phyloP scores from a whole-genome alignment of 2,888 invertebrate species.

The Pegoplata infirma region DNA sequence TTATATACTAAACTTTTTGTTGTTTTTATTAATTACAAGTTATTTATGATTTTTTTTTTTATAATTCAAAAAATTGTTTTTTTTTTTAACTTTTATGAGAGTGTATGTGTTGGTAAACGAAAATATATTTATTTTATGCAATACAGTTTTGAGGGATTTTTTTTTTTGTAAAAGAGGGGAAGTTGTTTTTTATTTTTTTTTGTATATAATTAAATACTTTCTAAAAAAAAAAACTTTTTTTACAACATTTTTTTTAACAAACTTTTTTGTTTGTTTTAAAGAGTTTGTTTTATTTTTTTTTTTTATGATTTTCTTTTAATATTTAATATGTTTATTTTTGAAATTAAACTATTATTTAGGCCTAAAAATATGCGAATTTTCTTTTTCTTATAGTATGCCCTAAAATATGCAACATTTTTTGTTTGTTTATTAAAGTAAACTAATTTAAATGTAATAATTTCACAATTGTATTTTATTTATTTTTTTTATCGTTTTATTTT shows the following conservation, averaged over 20 bases:
- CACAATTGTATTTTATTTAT: slow-evolving; percentile 47
- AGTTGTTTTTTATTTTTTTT: slow-evolving; percentile 10
- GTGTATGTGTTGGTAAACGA: slow-evolving; percentile 13
- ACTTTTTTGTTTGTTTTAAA: slow-evolving; percentile 21
- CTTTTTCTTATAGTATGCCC: slow-evolving; percentile 37
- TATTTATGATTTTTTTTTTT: slow-evolving; percentile 4
- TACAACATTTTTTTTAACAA: slow-evolving; percentile 26
- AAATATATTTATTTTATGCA: slow-evolving; percentile 28
- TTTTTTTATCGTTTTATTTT: slow-evolving; percentile 34
- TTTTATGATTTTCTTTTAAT: slow-evolving; percentile 11
- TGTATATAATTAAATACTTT: slow-evolving; percentile 40
- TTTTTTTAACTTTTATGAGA: not conserved
- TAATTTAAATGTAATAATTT: slow-evolving; percentile 58
- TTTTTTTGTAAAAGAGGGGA: slow-evolving; percentile 30
- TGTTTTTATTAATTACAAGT: slow-evolving; percentile 51
- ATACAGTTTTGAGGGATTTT: slow-evolving; percentile 25
- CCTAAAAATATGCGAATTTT: slow-evolving; percentile 55
- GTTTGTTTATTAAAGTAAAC: slow-evolving; percentile 49
- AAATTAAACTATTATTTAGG: slow-evolving; percentile 62
- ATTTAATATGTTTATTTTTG: slow-evolving; percentile 14
- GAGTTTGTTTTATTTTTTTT: not conserved
- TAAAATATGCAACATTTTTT: slow-evolving; percentile 52
- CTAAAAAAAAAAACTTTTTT: slow-evolving; percentile 50
- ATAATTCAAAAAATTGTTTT: not conserved
- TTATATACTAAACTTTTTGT: slow-evolving; percentile 47